Percentiles rank a stretch among this genome's conserved stretches.
phyloP scores from a whole-genome alignment of 2,888 invertebrate species.

The Atherix ibis region DNA sequence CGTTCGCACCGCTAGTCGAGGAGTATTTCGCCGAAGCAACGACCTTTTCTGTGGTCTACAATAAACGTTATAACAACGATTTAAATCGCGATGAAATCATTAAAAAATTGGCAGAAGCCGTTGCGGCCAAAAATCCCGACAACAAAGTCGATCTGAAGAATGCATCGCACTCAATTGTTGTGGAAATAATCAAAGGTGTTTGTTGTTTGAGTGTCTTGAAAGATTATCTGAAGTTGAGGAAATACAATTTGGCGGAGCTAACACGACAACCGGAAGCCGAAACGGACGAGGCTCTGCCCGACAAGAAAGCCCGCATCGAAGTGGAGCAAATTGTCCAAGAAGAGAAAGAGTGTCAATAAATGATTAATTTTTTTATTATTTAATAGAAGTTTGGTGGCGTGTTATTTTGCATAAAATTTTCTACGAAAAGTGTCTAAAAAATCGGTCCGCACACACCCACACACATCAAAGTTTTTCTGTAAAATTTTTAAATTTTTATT shows the following conservation, averaged over 20 bases:
- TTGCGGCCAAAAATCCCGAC: constrained; percentile 47
- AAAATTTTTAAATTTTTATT: too few relatives aligned
- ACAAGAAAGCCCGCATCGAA: too few relatives aligned
- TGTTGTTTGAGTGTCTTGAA: constrained; percentile 68
- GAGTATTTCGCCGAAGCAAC: constrained; percentile 57
- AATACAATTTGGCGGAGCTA: constrained; percentile 64
- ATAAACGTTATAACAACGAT: constrained; percentile 61
- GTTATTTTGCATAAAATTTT: too few relatives aligned
- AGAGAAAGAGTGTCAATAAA: too few relatives aligned
- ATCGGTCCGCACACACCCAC: too few relatives aligned
- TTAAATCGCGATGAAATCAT: constrained; percentile 57
- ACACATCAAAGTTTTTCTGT: too few relatives aligned
- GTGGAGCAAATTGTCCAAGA: too few relatives aligned
- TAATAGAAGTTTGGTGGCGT: too few relatives aligned
- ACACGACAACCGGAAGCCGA: not conserved
- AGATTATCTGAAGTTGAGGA: constrained; percentile 61
- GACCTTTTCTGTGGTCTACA: constrained; percentile 61
- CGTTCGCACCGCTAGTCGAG: constrained; percentile 50
- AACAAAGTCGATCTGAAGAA: constrained; percentile 66
- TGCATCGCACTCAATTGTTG: constrained; percentile 60
- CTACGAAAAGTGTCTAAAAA: too few relatives aligned
- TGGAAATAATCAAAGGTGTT: constrained; percentile 67
- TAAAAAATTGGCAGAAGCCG: constrained; percentile 52
- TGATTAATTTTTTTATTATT: too few relatives aligned
- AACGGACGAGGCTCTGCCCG: not conserved